Conservation (phyloP, 2,113 vertebrate genomes). For the western clawed frog (Xenopus tropicalis) region DNA sequence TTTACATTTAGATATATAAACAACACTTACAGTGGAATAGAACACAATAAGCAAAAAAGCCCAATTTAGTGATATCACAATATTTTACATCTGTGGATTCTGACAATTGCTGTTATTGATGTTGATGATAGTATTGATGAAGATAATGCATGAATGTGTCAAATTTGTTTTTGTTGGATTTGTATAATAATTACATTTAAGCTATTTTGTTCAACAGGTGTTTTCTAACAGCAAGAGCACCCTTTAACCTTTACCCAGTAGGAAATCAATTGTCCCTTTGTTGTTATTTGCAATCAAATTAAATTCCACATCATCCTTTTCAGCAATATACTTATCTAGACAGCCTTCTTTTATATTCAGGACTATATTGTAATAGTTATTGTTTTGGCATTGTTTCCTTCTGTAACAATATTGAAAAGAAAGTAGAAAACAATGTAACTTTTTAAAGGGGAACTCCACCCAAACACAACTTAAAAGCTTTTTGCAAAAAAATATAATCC, state of each 20-base stretch:
- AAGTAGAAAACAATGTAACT: too few relatives aligned
- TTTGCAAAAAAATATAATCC: too few relatives aligned
- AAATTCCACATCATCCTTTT: conserved; percentile 53
- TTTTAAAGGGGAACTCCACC: too few relatives aligned
- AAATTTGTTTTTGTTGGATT: conserved; percentile 39
- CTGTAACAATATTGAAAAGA: too few relatives aligned
- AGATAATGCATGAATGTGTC: neutral
- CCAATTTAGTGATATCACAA: conserved; percentile 11
- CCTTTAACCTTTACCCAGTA: conserved; percentile 36
- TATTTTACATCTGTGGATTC: conserved; percentile 10
- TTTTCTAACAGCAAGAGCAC: conserved; percentile 48
- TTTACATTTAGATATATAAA: too few relatives aligned
- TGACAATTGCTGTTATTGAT: conserved; percentile 24
- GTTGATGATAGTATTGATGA: conserved; percentile 21
- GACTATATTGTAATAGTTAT: too few relatives aligned
- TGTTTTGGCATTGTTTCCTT: too few relatives aligned
- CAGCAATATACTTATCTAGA: conserved; percentile 56
- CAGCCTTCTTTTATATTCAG: too few relatives aligned
- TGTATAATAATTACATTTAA: conserved; percentile 42
- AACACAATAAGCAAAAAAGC: too few relatives aligned
- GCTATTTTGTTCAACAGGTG: conserved; percentile 37
- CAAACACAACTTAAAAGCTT: too few relatives aligned
- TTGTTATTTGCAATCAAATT: conserved; percentile 53
- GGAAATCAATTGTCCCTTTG: conserved; percentile 54
- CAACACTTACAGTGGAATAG: too few relatives aligned